Evolutionary conservation across 1,140 invertebrate genomes (phyloP).

Genomic region (Stegodyphus mimosarum): DNA sequence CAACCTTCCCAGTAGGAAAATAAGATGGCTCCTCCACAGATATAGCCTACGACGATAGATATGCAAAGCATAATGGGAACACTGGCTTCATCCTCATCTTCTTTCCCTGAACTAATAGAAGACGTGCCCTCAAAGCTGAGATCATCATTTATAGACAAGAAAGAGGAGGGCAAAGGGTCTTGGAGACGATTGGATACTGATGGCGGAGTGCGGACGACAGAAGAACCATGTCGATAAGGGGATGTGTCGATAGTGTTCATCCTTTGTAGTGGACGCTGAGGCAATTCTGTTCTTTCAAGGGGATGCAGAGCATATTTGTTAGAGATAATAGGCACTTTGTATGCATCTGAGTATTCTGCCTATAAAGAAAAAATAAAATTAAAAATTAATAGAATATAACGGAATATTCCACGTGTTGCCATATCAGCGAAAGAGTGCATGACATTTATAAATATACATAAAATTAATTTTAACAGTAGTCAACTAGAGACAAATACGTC

Average conservation of each 20-base stretch:
- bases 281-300: constrained; percentile 11
- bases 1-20: constrained; percentile 86
- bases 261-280: not conserved
- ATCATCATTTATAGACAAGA: not conserved
- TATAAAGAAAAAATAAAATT: not conserved
- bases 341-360: constrained; percentile 45
- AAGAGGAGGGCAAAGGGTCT: not conserved
- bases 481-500: no score
- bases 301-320: constrained; percentile 57
- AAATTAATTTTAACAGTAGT: no score
- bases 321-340: constrained; percentile 56
- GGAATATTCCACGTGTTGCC: no score
- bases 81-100: constrained; percentile 63
- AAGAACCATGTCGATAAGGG: not conserved
- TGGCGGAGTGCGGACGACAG: not conserved
- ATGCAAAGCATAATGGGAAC: constrained; percentile 85
- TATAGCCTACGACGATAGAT: constrained; percentile 87
- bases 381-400: not conserved
- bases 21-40: constrained; percentile 89
- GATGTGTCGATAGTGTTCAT: not conserved
- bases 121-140: constrained; percentile 16
- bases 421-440: no score
- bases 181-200: not conserved
- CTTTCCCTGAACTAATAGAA: constrained; percentile 63
- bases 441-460: no score